phyloP scores from a whole-genome alignment of 1,140 invertebrate genomes.

The Lepidurus packardi region DNA sequence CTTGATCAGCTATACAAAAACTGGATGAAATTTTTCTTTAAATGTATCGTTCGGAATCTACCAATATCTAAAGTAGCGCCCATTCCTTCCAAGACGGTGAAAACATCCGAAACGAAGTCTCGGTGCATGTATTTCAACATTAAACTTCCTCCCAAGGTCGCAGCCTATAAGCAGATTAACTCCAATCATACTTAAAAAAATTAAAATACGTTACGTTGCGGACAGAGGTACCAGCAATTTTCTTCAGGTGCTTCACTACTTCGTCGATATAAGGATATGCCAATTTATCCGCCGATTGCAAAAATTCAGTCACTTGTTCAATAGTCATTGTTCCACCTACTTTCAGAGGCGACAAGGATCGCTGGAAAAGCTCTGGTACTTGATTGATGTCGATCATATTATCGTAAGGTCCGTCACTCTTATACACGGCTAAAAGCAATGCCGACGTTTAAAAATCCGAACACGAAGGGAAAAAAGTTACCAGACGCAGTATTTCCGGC shows the following conservation, averaged over 20 bases:
- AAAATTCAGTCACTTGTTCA: conserved; percentile 37
- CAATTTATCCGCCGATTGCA: conserved; percentile 35
- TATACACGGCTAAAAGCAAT: conserved; percentile 44
- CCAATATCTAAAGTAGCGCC: conserved; percentile 57
- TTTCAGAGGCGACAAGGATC: conserved; percentile 25
- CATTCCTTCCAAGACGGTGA: conserved; percentile 61
- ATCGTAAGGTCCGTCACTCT: conserved; percentile 44
- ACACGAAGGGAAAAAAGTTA: conserved; percentile 39
- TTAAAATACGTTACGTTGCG: conserved; percentile 40
- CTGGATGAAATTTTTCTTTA: conserved; percentile 6
- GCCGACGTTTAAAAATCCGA: neutral
- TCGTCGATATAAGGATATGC: conserved; percentile 39
- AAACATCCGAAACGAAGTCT: conserved; percentile 56
- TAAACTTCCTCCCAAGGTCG: conserved; percentile 69
- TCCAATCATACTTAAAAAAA: neutral
- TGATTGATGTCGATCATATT: conserved; percentile 44
- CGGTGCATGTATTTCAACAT: conserved; percentile 63
- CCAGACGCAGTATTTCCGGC: conserved; percentile 65
- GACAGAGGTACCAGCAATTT: conserved; percentile 41
- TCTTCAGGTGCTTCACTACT: conserved; percentile 40
- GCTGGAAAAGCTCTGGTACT: conserved; percentile 41
- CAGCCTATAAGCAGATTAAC: conserved; percentile 50
- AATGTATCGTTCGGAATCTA: conserved; percentile 42
- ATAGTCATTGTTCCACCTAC: conserved; percentile 38
- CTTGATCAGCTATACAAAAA: conserved; percentile 27